These are phyloP conservation scores for Gymnopithys bicolor DNA, from an alignment of 2,797 vertebrate species.

Conservation along the genomic window DNA sequence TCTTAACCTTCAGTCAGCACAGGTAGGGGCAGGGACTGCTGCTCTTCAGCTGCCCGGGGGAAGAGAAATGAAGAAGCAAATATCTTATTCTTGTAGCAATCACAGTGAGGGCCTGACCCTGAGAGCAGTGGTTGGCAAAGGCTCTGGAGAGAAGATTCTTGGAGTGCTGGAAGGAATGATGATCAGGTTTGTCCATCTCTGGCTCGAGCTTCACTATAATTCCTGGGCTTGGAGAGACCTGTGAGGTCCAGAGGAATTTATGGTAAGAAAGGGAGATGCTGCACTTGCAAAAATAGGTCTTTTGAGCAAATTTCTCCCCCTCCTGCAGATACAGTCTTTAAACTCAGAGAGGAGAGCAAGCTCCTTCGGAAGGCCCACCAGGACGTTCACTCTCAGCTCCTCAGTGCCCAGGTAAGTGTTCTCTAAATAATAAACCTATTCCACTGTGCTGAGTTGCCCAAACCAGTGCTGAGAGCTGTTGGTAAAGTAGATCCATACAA, in stretches of 20 bases:
- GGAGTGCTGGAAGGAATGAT: neutral
- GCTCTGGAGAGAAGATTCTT: neutral
- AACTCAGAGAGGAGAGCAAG: constrained; percentile 76
- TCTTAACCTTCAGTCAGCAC: neutral
- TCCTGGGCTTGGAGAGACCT: neutral
- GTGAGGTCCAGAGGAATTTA: neutral
- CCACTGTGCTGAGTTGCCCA: neutral
- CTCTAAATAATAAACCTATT: neutral
- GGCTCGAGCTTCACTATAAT: neutral
- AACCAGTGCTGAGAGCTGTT: neutral
- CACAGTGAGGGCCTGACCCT: neutral
- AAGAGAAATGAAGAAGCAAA: neutral
- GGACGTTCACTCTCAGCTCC: constrained; percentile 73
- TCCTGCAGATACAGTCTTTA: constrained; percentile 68
- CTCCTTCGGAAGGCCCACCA: constrained; percentile 75
- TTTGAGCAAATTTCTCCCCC: neutral
- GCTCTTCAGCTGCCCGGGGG: neutral
- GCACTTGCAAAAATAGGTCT: neutral
- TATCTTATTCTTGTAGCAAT: neutral
- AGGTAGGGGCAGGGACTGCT: neutral
- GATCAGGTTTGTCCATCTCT: neutral
- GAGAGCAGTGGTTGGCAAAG: neutral
- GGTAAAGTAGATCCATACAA: neutral
- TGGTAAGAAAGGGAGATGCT: neutral
- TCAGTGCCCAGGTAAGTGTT: constrained; percentile 67